Evolutionary conservation across 2,113 vertebrate species (phyloP), one percentile per base, ranked within the genome.

Genomic region (Haemorhous mexicanus): DNA sequence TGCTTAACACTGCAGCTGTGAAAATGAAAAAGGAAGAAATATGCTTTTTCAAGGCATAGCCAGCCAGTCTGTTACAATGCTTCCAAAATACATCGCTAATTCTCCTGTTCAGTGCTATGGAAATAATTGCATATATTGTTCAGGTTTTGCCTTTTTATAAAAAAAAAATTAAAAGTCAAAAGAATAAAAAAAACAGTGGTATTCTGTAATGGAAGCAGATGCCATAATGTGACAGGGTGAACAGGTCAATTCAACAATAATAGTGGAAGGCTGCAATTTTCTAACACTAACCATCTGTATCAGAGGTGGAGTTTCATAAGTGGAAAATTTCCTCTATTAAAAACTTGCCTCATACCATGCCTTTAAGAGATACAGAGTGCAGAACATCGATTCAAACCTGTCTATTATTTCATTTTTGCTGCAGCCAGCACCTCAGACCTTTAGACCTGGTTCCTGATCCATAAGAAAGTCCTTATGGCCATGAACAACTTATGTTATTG

Each of bases 1-100:
- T 44, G 75, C 39, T 74, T 86, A 94, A 84, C 37, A 75, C 76
- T 75, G 72, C 68, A 78, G 47, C 52, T 88, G 63, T 59, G 72
- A 85, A 95, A 97, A 90, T 27, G 55, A 88, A 78, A 93, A 80
- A 52, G 64, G 64, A 81, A 90, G 63, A 90, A 87, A 81, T 18
- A 69, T 20, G 43, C 22, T 86, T 94, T 90, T 84, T 81, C 35
- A 72, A 84, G 76, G 56, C 68, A 58, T 2, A 87, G 59, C 15
- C 78, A 93, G 61, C 35, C 67, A 70, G 61, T 66, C 86, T 86
- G 76, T 67, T 78, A 44, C 56, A 87, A 28, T 21, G 18, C 76
- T 93, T 90, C 59, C n/a, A 75, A 80, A 90, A 67, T 37, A 74
- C 43, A 77, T 63, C 30, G 30, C 28, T 35, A 62, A 53, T 43